These are phyloP conservation scores for Crypturellus tataupa DNA, from an alignment of 2,797 vertebrate species.

Conservation along the genomic window DNA sequence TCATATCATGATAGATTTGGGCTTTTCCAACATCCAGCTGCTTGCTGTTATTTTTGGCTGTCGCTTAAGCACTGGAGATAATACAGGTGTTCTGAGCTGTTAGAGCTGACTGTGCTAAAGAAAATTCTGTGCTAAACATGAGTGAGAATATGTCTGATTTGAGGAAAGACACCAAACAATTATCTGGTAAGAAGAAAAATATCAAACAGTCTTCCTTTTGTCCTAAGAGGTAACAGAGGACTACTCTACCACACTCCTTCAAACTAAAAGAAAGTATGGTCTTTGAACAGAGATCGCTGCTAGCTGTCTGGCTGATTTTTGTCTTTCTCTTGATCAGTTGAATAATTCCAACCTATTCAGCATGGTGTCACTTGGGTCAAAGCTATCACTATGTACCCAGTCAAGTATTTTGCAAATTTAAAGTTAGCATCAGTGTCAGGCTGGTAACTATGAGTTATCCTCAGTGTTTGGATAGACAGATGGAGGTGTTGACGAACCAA, in stretches of 20 bases:
- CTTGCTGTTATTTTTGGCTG: constrained; percentile 46
- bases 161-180: neutral
- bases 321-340: neutral
- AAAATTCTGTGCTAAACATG: neutral
- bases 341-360: neutral
- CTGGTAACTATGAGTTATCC: neutral
- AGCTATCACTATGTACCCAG: neutral
- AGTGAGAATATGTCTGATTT: neutral
- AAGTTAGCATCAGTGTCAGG: neutral
- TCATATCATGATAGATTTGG: neutral
- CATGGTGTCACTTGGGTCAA: neutral
- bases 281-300: neutral
- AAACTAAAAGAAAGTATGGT: neutral
- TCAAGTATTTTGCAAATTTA: neutral
- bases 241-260: neutral
- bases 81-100: constrained; percentile 7
- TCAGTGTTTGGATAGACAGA: neutral
- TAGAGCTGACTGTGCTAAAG: neutral
- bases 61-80: constrained; percentile 16
- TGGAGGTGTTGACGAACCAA: neutral
- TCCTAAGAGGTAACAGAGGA: neutral
- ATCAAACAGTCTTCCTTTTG: neutral
- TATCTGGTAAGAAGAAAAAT: neutral
- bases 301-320: neutral
- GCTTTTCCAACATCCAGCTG: constrained; percentile 45